These are phyloP conservation scores for Wasmannia auropunctata DNA, from an alignment of 1,140 invertebrate genomes.

Conservation along the genomic window DNA sequence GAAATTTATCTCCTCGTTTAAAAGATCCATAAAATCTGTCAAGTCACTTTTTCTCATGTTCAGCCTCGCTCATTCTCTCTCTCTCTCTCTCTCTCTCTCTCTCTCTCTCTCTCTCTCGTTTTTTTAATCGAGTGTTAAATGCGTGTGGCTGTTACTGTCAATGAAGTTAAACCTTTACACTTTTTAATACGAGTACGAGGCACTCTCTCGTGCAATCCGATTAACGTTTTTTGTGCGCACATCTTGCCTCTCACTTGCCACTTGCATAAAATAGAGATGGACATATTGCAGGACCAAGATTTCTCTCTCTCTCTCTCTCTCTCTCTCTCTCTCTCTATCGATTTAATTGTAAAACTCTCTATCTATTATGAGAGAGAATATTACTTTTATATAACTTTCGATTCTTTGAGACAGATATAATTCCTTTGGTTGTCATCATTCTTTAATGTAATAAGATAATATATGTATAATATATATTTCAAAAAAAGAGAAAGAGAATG, in stretches of 20 bases:
- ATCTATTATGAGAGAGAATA: background rate
- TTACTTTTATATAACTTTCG: background rate
- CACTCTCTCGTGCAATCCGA: slow-evolving; percentile 52
- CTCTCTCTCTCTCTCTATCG: slow-evolving; percentile 1
- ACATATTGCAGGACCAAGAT: background rate
- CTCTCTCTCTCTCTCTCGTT: background rate
- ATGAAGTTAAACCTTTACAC: slow-evolving; percentile 55
- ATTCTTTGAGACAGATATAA: background rate
- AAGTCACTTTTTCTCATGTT: slow-evolving; percentile 13
- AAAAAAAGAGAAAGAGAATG: background rate
- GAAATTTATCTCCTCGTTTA: slow-evolving; percentile 10
- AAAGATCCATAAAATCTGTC: slow-evolving; percentile 24
- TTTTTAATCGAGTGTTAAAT: slow-evolving; percentile 54
- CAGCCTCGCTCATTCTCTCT: background rate
- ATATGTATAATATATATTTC: background rate
- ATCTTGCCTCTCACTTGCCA: slow-evolving; percentile 37
- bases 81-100: background rate
- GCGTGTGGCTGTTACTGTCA: slow-evolving; percentile 33
- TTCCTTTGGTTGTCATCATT: background rate
- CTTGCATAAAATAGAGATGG: slow-evolving; percentile 14
- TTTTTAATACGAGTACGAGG: slow-evolving; percentile 47
- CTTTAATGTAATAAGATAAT: background rate
- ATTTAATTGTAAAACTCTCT: slow-evolving; percentile 11
- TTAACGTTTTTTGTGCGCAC: slow-evolving; percentile 51
- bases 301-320: background rate